A percentile compares a stretch with the other conserved stretches of the same genome.
phyloP scores from a whole-genome alignment of 37 sponge, comb jelly and placozoan species.

The Halisarca cf. caerulea region DNA sequence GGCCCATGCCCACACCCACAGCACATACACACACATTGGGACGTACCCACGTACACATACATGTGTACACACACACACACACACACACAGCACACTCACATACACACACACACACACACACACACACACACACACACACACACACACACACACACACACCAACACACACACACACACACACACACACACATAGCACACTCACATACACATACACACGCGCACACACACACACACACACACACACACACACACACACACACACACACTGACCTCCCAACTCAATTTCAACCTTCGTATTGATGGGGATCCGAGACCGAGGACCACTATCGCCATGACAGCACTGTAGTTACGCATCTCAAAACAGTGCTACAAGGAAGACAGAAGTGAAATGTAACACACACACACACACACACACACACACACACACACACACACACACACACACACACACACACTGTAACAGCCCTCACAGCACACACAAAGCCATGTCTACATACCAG shows the following conservation, averaged over 20 bases:
- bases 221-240: not conserved
- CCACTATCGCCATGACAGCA: conserved; percentile 83
- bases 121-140: too few species aligned
- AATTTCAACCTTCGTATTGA: conserved; percentile 72
- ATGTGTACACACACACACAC: conserved; percentile 8
- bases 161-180: conserved; percentile 33
- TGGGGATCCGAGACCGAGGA: conserved; percentile 74
- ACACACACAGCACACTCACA: conserved; percentile 24
- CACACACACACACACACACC: conserved; percentile 50
- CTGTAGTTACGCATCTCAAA: conserved; percentile 79
- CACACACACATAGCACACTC: conserved; percentile 18
- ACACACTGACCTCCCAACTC: conserved; percentile 67
- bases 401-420: not conserved
- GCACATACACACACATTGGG: too few species aligned
- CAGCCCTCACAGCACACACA: too few species aligned
- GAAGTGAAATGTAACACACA: not conserved
- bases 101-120: conserved; percentile 5
- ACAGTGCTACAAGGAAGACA: conserved; percentile 52
- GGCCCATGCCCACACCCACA: too few species aligned
- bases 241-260: too few species aligned
- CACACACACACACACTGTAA: not conserved
- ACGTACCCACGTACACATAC: not conserved
- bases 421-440: not conserved
- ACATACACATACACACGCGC: conserved; percentile 21
- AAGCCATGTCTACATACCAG: too few species aligned